Base-by-base conservation (phyloP, 2,113 vertebrate genomes). In the Raja brachyura region DNA sequence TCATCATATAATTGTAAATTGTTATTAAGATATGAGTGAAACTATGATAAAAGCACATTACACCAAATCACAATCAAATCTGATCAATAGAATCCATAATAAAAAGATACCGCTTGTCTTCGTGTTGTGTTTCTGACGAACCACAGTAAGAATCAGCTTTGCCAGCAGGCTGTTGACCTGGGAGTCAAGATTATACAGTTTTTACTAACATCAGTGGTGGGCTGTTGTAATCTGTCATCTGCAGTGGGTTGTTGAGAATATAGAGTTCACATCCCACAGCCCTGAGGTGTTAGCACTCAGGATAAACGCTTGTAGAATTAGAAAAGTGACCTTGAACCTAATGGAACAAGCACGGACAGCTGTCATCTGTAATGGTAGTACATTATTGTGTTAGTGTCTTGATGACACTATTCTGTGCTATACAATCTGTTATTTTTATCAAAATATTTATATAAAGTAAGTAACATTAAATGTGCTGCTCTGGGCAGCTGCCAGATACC, bases 241-340 rank as follows among this genome's bases (percentile, higher is more conserved):
- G 56, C 54, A 86, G 9, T 86, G n/a, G 81, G 10, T 86, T 56
- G 54, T 85, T 86, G 56, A 86, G 22, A 86, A 86, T 61, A 86
- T 11, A 59, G 54, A 86, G 56, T 28, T 86, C 22, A 86, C 61
- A 25, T 86, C 56, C 14, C 48, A 56, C 56, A 61, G 59, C 59
- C 54, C 54, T 61, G 56, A n/a, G 28, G 56, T 86, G 56, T 59
- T 28, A 61, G 56, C 56, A 61, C 25, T 85, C 28, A 11, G 59
- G 25, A n/a, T 61, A 61, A 86, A 86, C 56, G 25, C 56, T 86
- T n/a, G 81, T 11, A 28, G 56, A n/a, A 20, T 25, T 61, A 59
- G 56, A 86, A 86, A 86, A 25, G n/a, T 59, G 59, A 61, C 25
- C 56, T 61, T 61, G 22, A 61, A 28, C 81, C 11, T 61, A 11